These are phyloP conservation scores for Vipera latastei DNA, from an alignment of 2,797 vertebrate species.

Conservation along the genomic window DNA sequence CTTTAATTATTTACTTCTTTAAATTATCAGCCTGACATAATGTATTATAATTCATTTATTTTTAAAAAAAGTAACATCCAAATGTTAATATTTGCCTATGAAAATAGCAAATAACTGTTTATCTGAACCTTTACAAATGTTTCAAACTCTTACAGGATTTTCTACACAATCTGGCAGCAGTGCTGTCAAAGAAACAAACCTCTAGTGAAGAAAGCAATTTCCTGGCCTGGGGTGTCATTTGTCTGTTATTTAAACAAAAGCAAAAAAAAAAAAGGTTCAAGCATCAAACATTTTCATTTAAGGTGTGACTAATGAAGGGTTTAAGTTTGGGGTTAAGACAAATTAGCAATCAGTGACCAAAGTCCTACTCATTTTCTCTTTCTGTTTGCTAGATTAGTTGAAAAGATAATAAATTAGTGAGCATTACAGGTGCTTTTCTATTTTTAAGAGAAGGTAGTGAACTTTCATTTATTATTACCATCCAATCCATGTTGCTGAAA, in stretches of 20 bases:
- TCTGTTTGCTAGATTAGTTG: constrained; percentile 38
- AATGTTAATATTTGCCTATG: background rate
- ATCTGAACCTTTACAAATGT: constrained; percentile 28
- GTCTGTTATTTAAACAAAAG: constrained; percentile 62
- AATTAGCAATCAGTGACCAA: constrained; percentile 75
- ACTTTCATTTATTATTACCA: constrained; percentile 77
- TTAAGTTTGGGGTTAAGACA: constrained; percentile 72
- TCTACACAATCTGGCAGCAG: background rate
- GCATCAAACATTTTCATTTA: constrained; percentile 75
- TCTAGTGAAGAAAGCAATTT: constrained; percentile 83
- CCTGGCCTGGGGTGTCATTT: constrained; percentile 78
- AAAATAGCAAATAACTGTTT: constrained; percentile 7
- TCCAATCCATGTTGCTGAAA: constrained; percentile 69
- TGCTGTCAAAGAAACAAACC: constrained; percentile 69
- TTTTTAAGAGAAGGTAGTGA: constrained; percentile 52
- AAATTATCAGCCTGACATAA: background rate
- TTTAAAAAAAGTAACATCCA: background rate
- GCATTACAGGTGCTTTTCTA: constrained; percentile 60
- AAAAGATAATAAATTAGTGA: constrained; percentile 57
- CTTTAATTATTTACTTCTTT: background rate
- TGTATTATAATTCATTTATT: background rate
- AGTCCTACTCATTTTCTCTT: constrained; percentile 54
- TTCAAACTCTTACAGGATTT: constrained; percentile 1
- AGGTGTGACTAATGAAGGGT: constrained; percentile 78
- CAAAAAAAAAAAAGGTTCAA: constrained; percentile 69